Evolutionary conservation across 1,140 invertebrate species (phyloP), one percentile per base, ranked within the genome.

Genomic region (Harpegnathos saltator): DNA sequence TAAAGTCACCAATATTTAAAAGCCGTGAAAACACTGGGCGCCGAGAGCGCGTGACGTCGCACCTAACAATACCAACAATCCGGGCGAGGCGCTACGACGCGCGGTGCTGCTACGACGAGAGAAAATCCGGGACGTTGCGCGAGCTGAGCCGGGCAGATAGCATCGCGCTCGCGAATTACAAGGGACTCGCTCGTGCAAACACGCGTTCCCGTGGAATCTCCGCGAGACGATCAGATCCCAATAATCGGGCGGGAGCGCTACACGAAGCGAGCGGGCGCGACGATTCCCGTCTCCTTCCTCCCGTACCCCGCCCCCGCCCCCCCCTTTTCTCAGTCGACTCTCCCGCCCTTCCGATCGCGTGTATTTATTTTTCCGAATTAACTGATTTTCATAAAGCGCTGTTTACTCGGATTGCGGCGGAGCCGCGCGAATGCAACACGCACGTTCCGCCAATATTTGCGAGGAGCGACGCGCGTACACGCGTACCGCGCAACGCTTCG

Each of bases 401-500:
- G 69, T 88, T 88, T 83, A 80, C 74, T 75, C 63, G 69, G 50
- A 33, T 38, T 50, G 7, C 1, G 26, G 9, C 15, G 50, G 50
- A 78, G 50, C 22, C 71, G 63, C 63, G 65, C 50, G 63, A 80
- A 83, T 50, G 14, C 63, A 38, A 54, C 50, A 75, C 48, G 68
- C 87, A 88, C 86, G 87, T 89, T 89, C 87, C 66, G 22, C 65
- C 72, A 89, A 89, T 89, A 89, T 89, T 89, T 89, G 83, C 68
- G 68, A 89, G 82, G 88, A 85, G 56, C 62, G 77, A 72, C 61
- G 24, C 38, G 54, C 74, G n/a, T n/a, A n/a, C 14, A 71, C 58
- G 26, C 72, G 17, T 44, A 78, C 29, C 33, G 29, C 7, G 59
- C 73, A 14, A 22, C 63, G 19, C 29, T 3, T 69, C 14, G 52